Evolutionary conservation across 92 coral and sea anemone species (phyloP).

Genomic region (Palythoa heliodiscus): DNA sequence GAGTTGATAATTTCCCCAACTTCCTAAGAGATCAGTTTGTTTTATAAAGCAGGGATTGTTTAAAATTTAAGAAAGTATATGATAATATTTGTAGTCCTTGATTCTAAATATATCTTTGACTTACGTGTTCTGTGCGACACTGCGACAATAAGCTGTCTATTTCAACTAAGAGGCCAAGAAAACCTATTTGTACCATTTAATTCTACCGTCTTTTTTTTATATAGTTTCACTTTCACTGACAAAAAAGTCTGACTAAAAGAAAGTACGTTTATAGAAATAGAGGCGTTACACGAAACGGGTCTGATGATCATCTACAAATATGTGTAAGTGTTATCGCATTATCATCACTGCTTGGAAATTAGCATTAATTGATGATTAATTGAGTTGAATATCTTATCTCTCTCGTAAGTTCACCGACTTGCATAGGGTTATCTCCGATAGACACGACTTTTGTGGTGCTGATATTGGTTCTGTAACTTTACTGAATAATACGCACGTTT

Average conservation of each 20-base stretch:
- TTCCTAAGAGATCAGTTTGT: not conserved
- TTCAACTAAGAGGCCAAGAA: not conserved
- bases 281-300: not conserved
- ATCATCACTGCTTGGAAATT: constrained; percentile 35
- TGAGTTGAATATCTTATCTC: constrained; percentile 49
- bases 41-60: not conserved
- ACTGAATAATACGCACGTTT: not conserved
- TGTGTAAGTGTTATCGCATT: constrained; percentile 15
- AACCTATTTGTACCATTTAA: not conserved
- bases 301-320: not conserved
- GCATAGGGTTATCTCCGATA: constrained; percentile 28
- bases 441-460: not conserved
- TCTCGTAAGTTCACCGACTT: constrained; percentile 25
- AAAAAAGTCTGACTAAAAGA: not conserved
- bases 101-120: not conserved
- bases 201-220: not conserved
- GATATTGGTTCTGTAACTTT: constrained; percentile 6
- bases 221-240: not conserved
- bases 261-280: not conserved
- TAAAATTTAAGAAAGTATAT: not conserved
- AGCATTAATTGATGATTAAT: constrained; percentile 87
- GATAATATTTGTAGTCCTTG: not conserved
- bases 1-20: not conserved
- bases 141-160: not conserved
- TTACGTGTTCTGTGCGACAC: not conserved